Evolutionary conservation across 1,140 invertebrate species (phyloP), one percentile per base, ranked within the genome.

Genomic region (Akabosia matsudoensis): DNA sequence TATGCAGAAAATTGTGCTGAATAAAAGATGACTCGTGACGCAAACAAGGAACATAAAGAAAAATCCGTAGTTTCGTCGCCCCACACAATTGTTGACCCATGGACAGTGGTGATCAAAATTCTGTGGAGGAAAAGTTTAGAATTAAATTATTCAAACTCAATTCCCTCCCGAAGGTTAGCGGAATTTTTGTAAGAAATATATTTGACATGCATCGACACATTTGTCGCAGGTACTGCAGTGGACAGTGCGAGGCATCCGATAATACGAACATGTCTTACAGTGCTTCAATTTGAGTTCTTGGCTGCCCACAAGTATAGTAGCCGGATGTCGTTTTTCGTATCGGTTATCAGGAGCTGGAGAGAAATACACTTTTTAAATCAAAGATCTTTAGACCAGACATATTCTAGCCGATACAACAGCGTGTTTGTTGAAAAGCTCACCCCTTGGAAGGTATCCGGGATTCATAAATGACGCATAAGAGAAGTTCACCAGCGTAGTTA

Each of bases 41-140:
- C 61, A 67, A 31, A 28, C 22, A 28, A 67, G 61, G 61, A 67
- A 67, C 4, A 10, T 10, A 67, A 67, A 67, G 61, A 67, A 67
- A 67, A 67, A 67, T n/a, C 61, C 26, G 61, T 67, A 67, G 28
- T 67, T 67, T 67, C 61, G 2, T 67, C 61, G 3, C 1, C 61
- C 61, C 28, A 67, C 28, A n/a, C 61, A 67, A 22, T 67, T 67
- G n/a, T 67, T 67, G 7, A 67, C 61, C 61, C 61, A 67, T 31
- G 61, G 61, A 31, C 61, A 67, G n/a, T 67, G 61, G n/a, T 67
- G 61, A 67, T 67, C 61, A 30, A 67, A 67, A 67, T 67, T 67
- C 61, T 67, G 61, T 30, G 10, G 24, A 45, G 18, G 18, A 45
- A n/a, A n/a, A n/a, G n/a, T n/a, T n/a, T n/a, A n/a, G n/a, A n/a